These are phyloP conservation scores for Guaruba guarouba DNA, from an alignment of 2,113 vertebrate genomes.

Conservation along the genomic window DNA sequence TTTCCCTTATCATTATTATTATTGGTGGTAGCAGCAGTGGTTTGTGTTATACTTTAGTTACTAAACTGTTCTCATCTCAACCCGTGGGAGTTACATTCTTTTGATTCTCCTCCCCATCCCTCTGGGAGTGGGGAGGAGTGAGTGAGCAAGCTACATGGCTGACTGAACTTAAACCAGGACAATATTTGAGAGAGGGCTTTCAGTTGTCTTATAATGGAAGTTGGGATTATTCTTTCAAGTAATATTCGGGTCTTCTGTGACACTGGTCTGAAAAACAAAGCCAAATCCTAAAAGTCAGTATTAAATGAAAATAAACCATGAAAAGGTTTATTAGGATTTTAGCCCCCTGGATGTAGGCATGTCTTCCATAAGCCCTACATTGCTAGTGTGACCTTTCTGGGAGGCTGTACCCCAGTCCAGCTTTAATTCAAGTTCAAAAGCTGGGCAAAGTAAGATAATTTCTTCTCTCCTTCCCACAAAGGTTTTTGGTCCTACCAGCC, in stretches of 20 bases:
- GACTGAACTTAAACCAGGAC: no score
- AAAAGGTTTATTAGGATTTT: neutral
- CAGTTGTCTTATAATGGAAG: neutral
- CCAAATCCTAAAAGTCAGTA: neutral
- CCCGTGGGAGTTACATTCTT: no score
- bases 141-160: no score
- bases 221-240: neutral
- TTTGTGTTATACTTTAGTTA: no score
- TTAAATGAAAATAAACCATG: neutral
- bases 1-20: no score
- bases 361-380: neutral
- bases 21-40: no score
- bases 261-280: neutral
- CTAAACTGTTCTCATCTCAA: no score
- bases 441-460: neutral
- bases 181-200: neutral
- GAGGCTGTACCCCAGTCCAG: neutral
- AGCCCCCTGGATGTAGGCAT: neutral
- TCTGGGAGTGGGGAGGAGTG: no score
- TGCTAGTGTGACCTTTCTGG: neutral
- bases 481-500: neutral
- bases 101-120: no score
- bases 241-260: neutral
- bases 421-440: neutral
- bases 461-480: neutral